Evolutionary conservation across 2,888 invertebrate genomes (phyloP).

Genomic region (Temnothorax ravouxi): DNA sequence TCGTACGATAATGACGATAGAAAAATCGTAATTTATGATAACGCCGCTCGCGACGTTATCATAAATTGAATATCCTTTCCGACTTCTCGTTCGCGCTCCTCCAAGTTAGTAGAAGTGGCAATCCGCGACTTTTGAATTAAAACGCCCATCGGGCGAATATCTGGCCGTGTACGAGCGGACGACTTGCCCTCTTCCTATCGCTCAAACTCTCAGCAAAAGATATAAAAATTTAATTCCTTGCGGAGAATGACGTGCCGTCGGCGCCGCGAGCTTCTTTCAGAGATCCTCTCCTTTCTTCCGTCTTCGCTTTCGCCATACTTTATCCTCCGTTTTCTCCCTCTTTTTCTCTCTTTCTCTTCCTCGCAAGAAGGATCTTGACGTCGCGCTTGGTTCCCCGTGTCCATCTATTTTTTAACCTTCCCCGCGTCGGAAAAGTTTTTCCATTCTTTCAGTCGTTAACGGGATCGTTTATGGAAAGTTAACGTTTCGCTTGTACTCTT

Average conservation of each 20-base stretch:
- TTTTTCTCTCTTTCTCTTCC: constrained; percentile 4
- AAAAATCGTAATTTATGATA: too few species aligned
- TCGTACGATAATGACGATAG: constrained; percentile 36
- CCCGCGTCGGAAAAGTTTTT: constrained; percentile 66
- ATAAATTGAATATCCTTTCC: constrained; percentile 48
- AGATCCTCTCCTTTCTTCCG: constrained; percentile 75
- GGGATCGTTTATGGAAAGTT: constrained; percentile 69
- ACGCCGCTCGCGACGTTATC: constrained; percentile 19
- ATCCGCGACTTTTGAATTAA: constrained; percentile 73
- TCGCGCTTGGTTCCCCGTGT: constrained; percentile 65
- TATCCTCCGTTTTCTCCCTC: neutral
- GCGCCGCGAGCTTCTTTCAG: constrained; percentile 75
- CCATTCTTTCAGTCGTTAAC: constrained; percentile 72
- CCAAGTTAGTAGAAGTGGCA: constrained; percentile 23
- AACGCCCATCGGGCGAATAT: constrained; percentile 62
- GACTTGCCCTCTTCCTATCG: constrained; percentile 78
- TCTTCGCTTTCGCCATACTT: constrained; percentile 60
- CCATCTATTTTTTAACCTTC: constrained; percentile 68
- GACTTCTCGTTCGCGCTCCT: constrained; percentile 24
- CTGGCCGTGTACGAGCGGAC: constrained; percentile 61
- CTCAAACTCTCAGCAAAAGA: constrained; percentile 85
- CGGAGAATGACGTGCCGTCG: constrained; percentile 82
- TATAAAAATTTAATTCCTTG: constrained; percentile 86
- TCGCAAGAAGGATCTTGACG: neutral
- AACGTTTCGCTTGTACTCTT: constrained; percentile 46